Conservation (phyloP, 2,797 vertebrate species). For the Coregonus suidteri region DNA sequence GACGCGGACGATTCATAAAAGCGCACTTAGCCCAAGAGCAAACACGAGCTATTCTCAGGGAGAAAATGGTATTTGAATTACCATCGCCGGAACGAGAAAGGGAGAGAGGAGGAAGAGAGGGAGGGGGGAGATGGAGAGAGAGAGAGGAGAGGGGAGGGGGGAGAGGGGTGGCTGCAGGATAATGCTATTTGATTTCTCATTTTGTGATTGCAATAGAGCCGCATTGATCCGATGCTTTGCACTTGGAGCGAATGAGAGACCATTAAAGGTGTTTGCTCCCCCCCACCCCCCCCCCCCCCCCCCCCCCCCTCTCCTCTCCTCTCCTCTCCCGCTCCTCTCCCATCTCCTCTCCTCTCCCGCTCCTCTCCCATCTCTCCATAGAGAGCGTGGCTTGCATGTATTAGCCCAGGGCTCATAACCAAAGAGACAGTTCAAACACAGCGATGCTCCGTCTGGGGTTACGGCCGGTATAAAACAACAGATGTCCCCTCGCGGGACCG, state of each 20-base stretch:
- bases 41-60: constrained; percentile 86
- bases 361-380: constrained; percentile 68
- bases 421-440: constrained; percentile 91
- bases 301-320: no score
- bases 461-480: constrained; percentile 97
- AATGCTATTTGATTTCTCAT: constrained; percentile 98
- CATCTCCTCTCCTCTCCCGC: constrained; percentile 57
- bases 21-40: constrained; percentile 94
- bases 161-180: constrained; percentile 72
- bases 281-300: constrained; percentile 68
- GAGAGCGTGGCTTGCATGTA: constrained; percentile 89
- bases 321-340: constrained; percentile 54
- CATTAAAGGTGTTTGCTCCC: constrained; percentile 93
- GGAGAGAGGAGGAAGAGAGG: constrained; percentile 18
- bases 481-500: constrained; percentile 89
- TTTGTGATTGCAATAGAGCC: constrained; percentile 97
- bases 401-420: constrained; percentile 90
- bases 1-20: constrained; percentile 92
- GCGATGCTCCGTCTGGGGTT: constrained; percentile 80
- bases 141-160: constrained; percentile 33
- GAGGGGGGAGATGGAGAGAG: constrained; percentile 25
- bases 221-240: constrained; percentile 96
- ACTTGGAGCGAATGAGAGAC: constrained; percentile 91
- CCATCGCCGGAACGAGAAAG: constrained; percentile 70
- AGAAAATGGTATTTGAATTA: constrained; percentile 90